Evolutionary conservation across 2,888 invertebrate species (phyloP), one percentile per base, ranked within the genome.

Genomic region (Habrosyne pyritoides): DNA sequence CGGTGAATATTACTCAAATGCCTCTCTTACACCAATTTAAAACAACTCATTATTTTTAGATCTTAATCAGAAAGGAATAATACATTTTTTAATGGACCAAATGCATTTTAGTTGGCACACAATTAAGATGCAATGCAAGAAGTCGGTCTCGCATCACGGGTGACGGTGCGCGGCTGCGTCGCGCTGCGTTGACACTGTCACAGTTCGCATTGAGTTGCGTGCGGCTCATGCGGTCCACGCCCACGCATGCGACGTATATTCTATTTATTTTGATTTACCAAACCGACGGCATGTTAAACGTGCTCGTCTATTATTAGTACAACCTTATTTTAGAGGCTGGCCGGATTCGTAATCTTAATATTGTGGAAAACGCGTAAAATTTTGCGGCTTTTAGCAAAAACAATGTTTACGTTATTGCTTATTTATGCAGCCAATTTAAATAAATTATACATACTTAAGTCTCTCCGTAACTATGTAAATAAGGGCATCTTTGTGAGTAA

Each of bases 181-280:
- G n/a, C 42, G 42, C 42, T 18, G 42, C 42, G 42, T 42, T 42
- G 42, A 42, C 18, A 42, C 42, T 18, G 42, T n/a, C 36, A 18
- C 42, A 18, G 42, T 42, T 42, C n/a, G 42, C 42, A 42, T 42
- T 42, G 42, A 8, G n/a, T 42, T 42, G 18, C 24, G 24, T 24
- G 52, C 55, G 48, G 63, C 57, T 65, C 48, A 51, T 56, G 57
- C 63, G 54, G 42, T 42, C 42, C 8, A 62, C 71, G 61, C 79
- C 72, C 66, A 75, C 77, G 73, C 71, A 62, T 59, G 36, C 61
- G 57, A 60, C 61, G 66, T 67, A 74, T 72, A 42, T 70, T 81
- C 77, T 85, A 83, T 86, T 83, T 84, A 83, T 77, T 83, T 77
- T 81, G 71, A 77, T 81, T 81, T 80, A 80, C 81, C 72, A 75